phyloP scores from a whole-genome alignment of 2,113 vertebrate genomes.

The Camelus bactrianus region DNA sequence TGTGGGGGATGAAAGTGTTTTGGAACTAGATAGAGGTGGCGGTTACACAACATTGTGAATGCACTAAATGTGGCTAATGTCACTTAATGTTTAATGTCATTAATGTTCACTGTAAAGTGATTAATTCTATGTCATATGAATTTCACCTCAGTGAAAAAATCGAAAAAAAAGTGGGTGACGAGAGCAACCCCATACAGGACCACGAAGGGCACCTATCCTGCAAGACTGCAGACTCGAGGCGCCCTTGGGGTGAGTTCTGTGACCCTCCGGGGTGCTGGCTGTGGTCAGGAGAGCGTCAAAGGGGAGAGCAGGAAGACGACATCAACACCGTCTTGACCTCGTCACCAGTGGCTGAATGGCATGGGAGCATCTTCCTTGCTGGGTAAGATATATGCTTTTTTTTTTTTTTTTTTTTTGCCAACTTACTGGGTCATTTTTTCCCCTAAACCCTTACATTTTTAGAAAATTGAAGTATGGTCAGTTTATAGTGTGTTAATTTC shows the following conservation, averaged over 20 bases:
- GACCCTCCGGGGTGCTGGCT: not conserved
- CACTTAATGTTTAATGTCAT: not conserved
- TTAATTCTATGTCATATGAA: not conserved
- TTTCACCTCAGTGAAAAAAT: not conserved
- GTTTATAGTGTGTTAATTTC: no score
- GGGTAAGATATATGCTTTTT: no score
- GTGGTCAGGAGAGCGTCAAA: not conserved
- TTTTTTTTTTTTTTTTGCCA: no score
- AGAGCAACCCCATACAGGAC: not conserved
- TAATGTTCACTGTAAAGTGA: not conserved
- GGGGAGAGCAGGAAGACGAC: not conserved
- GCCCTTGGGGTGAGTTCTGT: not conserved
- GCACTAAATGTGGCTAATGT: not conserved
- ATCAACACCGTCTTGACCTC: not conserved
- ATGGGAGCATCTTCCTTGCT: not conserved
- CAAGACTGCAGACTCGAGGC: not conserved
- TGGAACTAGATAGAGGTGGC: not conserved
- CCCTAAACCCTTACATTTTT: no score
- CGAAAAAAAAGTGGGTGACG: not conserved
- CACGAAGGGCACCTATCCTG: not conserved
- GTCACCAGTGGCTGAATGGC: not conserved
- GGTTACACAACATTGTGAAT: not conserved
- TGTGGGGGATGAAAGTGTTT: not conserved
- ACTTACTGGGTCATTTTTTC: no score
- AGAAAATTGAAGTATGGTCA: no score